A percentile compares a stretch with the other conserved stretches of the same genome.
phyloP scores from a whole-genome alignment of 2,888 invertebrate genomes.

The Macrostomum cliftonense region DNA sequence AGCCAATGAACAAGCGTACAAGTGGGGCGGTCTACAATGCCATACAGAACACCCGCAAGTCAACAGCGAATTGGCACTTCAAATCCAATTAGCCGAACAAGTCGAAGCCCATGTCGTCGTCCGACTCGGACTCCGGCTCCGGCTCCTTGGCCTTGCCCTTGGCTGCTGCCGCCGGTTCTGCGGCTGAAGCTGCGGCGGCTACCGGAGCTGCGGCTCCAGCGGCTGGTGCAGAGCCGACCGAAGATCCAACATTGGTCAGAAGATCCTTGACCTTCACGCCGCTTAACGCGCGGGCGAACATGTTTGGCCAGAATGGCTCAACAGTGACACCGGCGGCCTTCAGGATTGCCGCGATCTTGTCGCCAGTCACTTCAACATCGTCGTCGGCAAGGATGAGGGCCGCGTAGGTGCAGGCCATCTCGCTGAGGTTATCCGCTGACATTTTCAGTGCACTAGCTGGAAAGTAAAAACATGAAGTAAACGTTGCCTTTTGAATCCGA shows the following conservation, averaged over 20 bases:
- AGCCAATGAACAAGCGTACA: no score
- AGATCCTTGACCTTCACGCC: background rate
- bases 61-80: no score
- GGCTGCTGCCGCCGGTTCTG: conserved; percentile 16
- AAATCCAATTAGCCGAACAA: background rate
- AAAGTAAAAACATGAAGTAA: no score
- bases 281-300: background rate
- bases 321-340: conserved; percentile 83
- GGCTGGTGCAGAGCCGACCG: conserved; percentile 14
- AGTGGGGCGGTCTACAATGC: no score
- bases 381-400: conserved; percentile 85
- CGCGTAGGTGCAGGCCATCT: conserved; percentile 93
- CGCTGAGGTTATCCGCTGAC: conserved; percentile 50
- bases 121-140: conserved; percentile 13
- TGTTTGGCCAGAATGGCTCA: conserved; percentile 82
- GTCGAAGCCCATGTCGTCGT: conserved; percentile 20
- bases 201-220: conserved; percentile 42
- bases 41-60: no score
- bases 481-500: no score
- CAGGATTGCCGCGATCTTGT: conserved; percentile 79
- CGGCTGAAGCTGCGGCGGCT: conserved; percentile 5
- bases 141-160: conserved; percentile 14
- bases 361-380: conserved; percentile 87
- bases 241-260: background rate
- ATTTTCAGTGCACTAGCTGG: no score